Percentiles rank a stretch among this genome's conserved stretches.
phyloP scores from a whole-genome alignment of 2,797 vertebrate species.

The Morus bassanus region DNA sequence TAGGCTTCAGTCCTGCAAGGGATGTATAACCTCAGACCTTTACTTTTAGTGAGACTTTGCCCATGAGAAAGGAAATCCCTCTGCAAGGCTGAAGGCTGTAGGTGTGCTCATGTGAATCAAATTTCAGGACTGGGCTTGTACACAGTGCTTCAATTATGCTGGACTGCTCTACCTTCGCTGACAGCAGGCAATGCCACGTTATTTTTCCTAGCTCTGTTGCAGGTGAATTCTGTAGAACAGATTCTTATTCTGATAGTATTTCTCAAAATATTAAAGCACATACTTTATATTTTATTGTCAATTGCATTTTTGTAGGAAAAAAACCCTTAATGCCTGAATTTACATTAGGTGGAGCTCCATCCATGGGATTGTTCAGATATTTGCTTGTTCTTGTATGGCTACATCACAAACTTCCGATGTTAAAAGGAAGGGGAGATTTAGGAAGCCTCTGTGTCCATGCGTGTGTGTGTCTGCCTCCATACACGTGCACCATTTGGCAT shows the following conservation, averaged over 20 bases:
- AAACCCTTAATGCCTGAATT: background rate
- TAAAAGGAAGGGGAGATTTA: background rate
- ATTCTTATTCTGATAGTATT: background rate
- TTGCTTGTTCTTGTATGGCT: background rate
- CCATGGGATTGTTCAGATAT: fast-evolving
- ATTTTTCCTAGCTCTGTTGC: background rate
- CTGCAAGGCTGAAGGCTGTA: background rate
- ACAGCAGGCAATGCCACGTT: background rate
- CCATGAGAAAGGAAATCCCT: background rate
- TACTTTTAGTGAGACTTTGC: background rate
- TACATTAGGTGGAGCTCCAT: background rate
- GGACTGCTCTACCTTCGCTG: background rate
- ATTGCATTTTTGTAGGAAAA: background rate
- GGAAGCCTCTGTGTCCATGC: background rate
- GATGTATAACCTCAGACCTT: background rate
- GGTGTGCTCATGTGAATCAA: background rate
- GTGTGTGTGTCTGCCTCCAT: background rate
- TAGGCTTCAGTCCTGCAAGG: background rate
- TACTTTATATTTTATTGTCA: background rate
- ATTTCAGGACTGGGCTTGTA: constrained; percentile 17
- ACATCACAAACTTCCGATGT: background rate
- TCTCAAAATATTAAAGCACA: background rate
- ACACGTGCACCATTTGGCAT: background rate
- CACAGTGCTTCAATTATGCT: constrained; percentile 6
- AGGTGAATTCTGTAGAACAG: background rate